Percentiles rank a stretch among this genome's conserved stretches.
These are phyloP conservation scores for Elymnias hypermnestra DNA, from an alignment of 1,140 invertebrate species.

Conservation along the genomic window DNA sequence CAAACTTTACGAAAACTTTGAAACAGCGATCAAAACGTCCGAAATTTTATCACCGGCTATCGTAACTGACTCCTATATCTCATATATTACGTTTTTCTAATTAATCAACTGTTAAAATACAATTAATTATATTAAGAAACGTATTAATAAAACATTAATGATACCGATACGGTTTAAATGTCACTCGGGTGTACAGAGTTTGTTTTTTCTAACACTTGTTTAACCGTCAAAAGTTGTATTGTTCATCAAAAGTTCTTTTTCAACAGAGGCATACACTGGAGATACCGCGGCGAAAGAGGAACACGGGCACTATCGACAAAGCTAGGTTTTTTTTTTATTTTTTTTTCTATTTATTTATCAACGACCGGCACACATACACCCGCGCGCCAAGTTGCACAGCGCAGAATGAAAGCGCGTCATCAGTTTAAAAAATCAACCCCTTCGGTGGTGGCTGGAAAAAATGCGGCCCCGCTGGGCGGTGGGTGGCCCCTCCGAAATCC, in stretches of 20 bases:
- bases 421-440: slow-evolving; percentile 78
- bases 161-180: slow-evolving; percentile 6
- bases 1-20: slow-evolving; percentile 45
- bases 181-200: slow-evolving; percentile 6
- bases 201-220: slow-evolving; percentile 26
- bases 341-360: slow-evolving; percentile 71
- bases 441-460: slow-evolving; percentile 70
- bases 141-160: slow-evolving; percentile 19
- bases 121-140: slow-evolving; percentile 19
- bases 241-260: slow-evolving; percentile 36
- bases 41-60: slow-evolving; percentile 17
- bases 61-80: slow-evolving; percentile 15
- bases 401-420: slow-evolving; percentile 77
- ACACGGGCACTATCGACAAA: slow-evolving; percentile 63
- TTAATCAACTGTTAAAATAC: slow-evolving; percentile 10
- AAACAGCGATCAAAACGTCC: slow-evolving; percentile 16
- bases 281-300: slow-evolving; percentile 56
- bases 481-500: slow-evolving; percentile 65
- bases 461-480: slow-evolving; percentile 46
- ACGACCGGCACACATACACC: slow-evolving; percentile 63
- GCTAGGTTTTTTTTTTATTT: slow-evolving; percentile 49
- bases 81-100: slow-evolving; percentile 11
- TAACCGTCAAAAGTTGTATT: slow-evolving; percentile 47
- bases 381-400: slow-evolving; percentile 71
- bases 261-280: slow-evolving; percentile 33